Evolutionary conservation across 2,888 invertebrate genomes (phyloP), one percentile per base, ranked within the genome.

Genomic region (Yponomeuta cagnagella): DNA sequence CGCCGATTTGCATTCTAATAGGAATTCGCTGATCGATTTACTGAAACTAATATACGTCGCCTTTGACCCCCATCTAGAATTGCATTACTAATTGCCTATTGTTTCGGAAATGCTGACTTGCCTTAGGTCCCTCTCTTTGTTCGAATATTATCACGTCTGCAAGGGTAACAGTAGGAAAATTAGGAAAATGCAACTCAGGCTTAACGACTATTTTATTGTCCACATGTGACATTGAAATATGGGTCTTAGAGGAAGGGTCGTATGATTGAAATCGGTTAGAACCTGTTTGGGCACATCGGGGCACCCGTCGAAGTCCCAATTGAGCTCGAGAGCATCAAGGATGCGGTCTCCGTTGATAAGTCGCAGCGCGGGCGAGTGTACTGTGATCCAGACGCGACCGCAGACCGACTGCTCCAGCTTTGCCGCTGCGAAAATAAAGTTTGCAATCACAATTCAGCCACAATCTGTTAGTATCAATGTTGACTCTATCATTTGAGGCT

Each of bases 271-370:
- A 58, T 58, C 2, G 52, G 52, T 58, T 58, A 3, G 52, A 58
- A 92, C 92, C 81, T 88, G 86, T 78, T 74, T 82, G 8, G 92
- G 91, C 63, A 83, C 68, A 63, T 73, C 77, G 15, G 85, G 80
- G 74, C 93, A 93, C 12, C 84, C 84, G 58, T 75, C 83, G 77
- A 92, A 89, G 77, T 93, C 89, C 93, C 93, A 93, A 77, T 93
- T 93, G 65, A 93, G 86, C 74, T 93, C 93, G 66, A 93, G 70
- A 1, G 88, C 90, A 74, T 93, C 90, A 2, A 82, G 75, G 15
- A 92, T 73, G 33, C 73, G 78, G 6, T 74, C 75, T 12, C 75
- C 76, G 12, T 76, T 74, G 0, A 78, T 75, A 68, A 81, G 71
- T 6, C 77, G 78, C 69, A 88, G 79, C 10, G 82, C 84, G 0